A percentile compares a stretch with the other conserved stretches of the same genome.
Evolutionary conservation across 2,113 vertebrate species (phyloP).

Genomic region (Elephas maximus): DNA sequence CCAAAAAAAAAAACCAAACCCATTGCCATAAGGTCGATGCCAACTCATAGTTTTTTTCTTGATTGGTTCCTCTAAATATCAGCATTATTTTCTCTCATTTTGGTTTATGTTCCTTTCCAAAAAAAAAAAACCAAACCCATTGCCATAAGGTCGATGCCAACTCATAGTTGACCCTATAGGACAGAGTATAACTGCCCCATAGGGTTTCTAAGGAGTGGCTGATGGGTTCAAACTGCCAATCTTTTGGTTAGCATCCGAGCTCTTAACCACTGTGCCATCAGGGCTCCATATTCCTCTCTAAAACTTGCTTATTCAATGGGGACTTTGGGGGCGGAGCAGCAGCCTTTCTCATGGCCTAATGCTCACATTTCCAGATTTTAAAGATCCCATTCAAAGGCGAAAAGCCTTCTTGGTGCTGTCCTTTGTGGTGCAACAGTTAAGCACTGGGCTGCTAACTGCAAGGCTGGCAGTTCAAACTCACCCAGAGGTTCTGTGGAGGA

Average conservation of each 20-base stretch:
- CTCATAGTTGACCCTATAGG: too few relatives aligned
- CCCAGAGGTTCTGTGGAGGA: not conserved
- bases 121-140: not conserved
- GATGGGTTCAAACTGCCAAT: too few relatives aligned
- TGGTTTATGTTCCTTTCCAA: not conserved
- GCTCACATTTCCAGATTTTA: not conserved
- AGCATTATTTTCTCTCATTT: not conserved
- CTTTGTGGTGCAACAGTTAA: not conserved
- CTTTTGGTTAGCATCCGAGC: too few relatives aligned
- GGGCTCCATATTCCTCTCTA: not conserved
- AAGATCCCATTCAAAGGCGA: not conserved
- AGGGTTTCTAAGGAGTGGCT: too few relatives aligned
- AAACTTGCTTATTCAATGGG: not conserved
- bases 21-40: too few relatives aligned
- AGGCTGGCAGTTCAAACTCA: not conserved
- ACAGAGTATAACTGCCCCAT: too few relatives aligned
- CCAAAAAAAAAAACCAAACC: not conserved
- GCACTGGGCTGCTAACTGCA: not conserved
- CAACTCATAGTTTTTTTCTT: not conserved
- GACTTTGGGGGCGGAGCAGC: not conserved
- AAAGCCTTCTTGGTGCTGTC: not conserved
- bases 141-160: too few relatives aligned
- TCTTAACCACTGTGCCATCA: too few relatives aligned
- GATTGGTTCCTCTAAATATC: not conserved
- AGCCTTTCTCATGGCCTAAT: not conserved